phyloP scores from a whole-genome alignment of 1,140 invertebrate species.

The Heliconius melpomene region DNA sequence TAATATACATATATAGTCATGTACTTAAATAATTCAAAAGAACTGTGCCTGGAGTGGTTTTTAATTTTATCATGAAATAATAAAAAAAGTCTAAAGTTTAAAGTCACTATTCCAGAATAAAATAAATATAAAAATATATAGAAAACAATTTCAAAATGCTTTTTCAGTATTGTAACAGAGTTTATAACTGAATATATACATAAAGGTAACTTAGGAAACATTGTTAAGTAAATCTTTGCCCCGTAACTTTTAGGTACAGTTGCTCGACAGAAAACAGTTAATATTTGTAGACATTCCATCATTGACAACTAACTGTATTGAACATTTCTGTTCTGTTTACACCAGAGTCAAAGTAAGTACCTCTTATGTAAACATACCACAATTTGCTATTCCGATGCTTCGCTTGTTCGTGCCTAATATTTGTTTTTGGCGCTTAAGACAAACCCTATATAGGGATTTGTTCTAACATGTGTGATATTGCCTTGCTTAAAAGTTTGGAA shows the following conservation, averaged over 20 bases:
- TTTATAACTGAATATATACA: not conserved
- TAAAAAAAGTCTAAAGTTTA: not conserved
- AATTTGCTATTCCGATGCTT: constrained; percentile 71
- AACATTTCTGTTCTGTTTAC: constrained; percentile 66
- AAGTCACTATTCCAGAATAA: not conserved
- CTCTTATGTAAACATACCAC: constrained; percentile 63
- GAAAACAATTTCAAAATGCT: too few relatives aligned
- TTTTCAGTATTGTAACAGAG: not conserved
- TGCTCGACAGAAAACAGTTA: constrained; percentile 46
- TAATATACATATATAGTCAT: constrained; percentile 4
- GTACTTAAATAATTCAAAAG: not conserved
- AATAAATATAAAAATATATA: too few relatives aligned
- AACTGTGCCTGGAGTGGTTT: not conserved
- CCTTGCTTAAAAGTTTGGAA: constrained; percentile 1
- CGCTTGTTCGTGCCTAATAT: constrained; percentile 69
- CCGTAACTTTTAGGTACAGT: constrained; percentile 7
- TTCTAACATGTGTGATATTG: constrained; percentile 34
- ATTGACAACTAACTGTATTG: constrained; percentile 68
- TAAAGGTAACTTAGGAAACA: not conserved
- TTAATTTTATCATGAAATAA: not conserved
- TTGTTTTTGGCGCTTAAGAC: constrained; percentile 70
- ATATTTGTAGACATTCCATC: constrained; percentile 52
- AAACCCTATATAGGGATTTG: constrained; percentile 52
- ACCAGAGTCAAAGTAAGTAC: constrained; percentile 59
- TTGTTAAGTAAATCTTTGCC: constrained; percentile 11